Base-by-base conservation (phyloP, 2,888 invertebrate genomes). In the Bugulina stolonifera region DNA sequence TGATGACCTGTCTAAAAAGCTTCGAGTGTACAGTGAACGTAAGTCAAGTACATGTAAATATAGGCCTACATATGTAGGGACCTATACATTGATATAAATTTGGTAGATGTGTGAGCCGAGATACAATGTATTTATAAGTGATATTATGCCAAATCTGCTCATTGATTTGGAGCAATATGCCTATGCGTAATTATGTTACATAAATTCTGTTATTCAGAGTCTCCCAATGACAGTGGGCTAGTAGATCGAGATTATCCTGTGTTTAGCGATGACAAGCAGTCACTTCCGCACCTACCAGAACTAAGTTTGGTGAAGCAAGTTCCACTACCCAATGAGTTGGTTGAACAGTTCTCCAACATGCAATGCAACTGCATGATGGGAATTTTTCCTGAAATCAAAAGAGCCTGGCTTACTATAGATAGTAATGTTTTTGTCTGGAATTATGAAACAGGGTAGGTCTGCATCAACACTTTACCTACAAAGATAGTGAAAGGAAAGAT, bases 341-440 rank as follows among this genome's bases (percentile, higher is more conserved):
- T 94, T 86, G 95, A 97, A 86, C 93, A 96, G 85, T 93, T 95
- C 87, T 90, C 91, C 77, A 93, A 93, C 86, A 93, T 96, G 88
- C 94, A 95, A 86, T 93, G 93, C 77, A 93, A 94, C 81, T 96
- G 94, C 82, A 90, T 93, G 87, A 96, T 98, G 94, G 99, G 99
- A 1, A 87, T 99, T 10, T 97, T 99, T 86, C 92, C 96, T 73
- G 95, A 94, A 84, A 95, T 99, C 77, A 91, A 91, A 72, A 88
- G 98, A 81, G 97, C 97, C 0, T 99, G 97, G 97, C 87, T 99
- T 72, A 93, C 95, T 2, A 93, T 99, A 77, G 99, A 99, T 83
- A 95, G 94, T 79, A 95, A 97, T 86, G 92, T 99, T 78, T 99
- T 95, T 87, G 89, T 97, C 54, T 99, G 99, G 99, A 93, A 94